phyloP scores from a whole-genome alignment of 2,888 invertebrate species.

The Endotricha flammealis region DNA sequence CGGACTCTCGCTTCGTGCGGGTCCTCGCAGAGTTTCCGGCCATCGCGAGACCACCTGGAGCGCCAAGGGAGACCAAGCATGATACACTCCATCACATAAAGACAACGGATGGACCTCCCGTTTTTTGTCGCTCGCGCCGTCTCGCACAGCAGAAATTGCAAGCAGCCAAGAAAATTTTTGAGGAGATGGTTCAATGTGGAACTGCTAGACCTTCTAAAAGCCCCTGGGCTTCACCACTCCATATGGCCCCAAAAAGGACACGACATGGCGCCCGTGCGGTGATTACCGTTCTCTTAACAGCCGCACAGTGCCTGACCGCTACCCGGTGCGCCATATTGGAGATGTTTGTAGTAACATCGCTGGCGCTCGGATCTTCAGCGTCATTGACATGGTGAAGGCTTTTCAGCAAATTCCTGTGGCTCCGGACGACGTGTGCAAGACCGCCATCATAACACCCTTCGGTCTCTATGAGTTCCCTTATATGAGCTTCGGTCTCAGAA shows the following conservation, averaged over 20 bases:
- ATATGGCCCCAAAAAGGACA: conserved; percentile 11
- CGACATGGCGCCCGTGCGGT: conserved; percentile 19
- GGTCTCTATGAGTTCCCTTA: conserved; percentile 32
- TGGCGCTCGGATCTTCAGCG: conserved; percentile 4
- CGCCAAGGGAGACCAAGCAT: conserved; percentile 7
- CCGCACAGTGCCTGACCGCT: conserved; percentile 10
- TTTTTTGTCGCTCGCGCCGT: conserved; percentile 18
- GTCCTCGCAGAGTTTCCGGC: no score
- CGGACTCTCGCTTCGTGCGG: no score
- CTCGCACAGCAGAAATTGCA: conserved; percentile 22
- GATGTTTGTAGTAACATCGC: conserved; percentile 12
- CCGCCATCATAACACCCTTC: conserved; percentile 34
- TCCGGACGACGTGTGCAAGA: conserved; percentile 24
- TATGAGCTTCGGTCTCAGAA: conserved; percentile 42
- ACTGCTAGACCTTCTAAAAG: conserved; percentile 24
- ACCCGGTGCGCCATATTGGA: conserved; percentile 11
- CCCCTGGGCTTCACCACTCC: conserved; percentile 27
- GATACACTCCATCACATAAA: conserved; percentile 20
- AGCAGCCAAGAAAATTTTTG: conserved; percentile 23
- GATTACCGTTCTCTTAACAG: conserved; percentile 20
- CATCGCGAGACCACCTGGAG: no score
- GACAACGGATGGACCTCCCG: conserved; percentile 17
- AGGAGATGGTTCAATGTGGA: conserved; percentile 22
- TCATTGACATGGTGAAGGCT: background rate
- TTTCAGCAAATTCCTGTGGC: conserved; percentile 12